A percentile compares a stretch with the other conserved stretches of the same genome.
Evolutionary conservation across 92 coral and sea anemone species (phyloP).

Genomic region (Zoanthus sociatus): DNA sequence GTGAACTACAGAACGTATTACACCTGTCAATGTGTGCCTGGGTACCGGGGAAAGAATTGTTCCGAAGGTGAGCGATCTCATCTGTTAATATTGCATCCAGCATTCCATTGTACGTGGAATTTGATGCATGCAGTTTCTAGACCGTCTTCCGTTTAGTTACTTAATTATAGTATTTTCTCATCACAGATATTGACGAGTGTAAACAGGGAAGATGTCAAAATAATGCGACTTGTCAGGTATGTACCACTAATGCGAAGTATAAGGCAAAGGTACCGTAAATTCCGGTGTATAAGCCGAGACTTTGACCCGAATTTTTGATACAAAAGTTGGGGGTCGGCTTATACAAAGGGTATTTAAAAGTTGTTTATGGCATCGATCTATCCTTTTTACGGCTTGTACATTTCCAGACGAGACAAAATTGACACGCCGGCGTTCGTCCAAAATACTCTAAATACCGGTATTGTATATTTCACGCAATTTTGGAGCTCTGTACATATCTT

Average conservation of each 20-base stretch:
- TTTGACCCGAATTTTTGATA: too few relatives aligned
- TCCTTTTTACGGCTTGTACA: too few relatives aligned
- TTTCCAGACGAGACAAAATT: too few relatives aligned
- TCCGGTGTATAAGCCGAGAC: too few relatives aligned
- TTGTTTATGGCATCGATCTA: too few relatives aligned
- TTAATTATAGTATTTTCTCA: not conserved
- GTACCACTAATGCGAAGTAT: not conserved
- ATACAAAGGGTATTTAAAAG: too few relatives aligned
- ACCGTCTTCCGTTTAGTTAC: not conserved
- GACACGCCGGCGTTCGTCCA: too few relatives aligned
- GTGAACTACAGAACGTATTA: constrained; percentile 78
- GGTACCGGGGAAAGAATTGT: constrained; percentile 68
- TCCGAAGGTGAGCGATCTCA: not conserved
- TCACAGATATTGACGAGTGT: constrained; percentile 79
- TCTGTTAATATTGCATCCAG: not conserved
- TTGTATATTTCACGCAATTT: too few relatives aligned
- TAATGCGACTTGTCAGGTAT: constrained; percentile 77
- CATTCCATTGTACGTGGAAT: not conserved
- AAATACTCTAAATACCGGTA: too few relatives aligned
- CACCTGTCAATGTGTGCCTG: constrained; percentile 76
- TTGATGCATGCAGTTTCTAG: not conserved
- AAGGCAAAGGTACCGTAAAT: too few relatives aligned
- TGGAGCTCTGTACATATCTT: too few relatives aligned
- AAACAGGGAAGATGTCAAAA: constrained; percentile 66
- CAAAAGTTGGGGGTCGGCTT: too few relatives aligned